phyloP scores from a whole-genome alignment of 2,888 invertebrate genomes.

The Anoplius nigerrimus region DNA sequence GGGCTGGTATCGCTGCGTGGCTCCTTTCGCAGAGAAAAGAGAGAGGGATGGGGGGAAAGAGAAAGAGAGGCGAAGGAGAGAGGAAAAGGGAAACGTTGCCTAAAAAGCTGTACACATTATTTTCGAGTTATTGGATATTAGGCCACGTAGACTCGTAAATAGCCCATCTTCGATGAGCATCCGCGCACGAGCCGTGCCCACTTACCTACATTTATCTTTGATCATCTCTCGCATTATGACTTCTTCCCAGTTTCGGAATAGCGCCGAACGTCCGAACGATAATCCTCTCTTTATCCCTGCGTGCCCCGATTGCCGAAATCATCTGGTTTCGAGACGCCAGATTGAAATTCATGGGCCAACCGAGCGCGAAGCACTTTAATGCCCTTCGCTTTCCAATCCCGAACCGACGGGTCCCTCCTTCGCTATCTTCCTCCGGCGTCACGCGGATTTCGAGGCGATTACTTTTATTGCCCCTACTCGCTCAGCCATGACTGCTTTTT shows the following conservation, averaged over 20 bases:
- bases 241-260: neutral
- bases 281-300: too few species aligned
- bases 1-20: too few species aligned
- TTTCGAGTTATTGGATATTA: neutral
- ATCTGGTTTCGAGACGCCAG: conserved; percentile 21
- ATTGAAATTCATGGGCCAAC: conserved; percentile 53
- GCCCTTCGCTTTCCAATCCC: conserved; percentile 36
- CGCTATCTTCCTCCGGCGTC: conserved; percentile 30
- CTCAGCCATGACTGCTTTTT: conserved; percentile 23
- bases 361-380: conserved; percentile 55
- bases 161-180: neutral
- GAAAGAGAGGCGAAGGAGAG: neutral
- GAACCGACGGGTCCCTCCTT: conserved; percentile 12
- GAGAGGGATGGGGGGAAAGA: neutral
- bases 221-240: too few species aligned
- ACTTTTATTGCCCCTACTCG: conserved; percentile 45
- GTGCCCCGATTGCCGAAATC: too few species aligned
- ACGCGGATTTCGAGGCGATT: conserved; percentile 45
- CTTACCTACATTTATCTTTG: too few species aligned
- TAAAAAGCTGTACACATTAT: neutral
- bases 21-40: neutral
- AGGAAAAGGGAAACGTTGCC: neutral
- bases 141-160: neutral
- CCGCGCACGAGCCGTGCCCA: neutral
- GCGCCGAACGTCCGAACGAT: conserved; percentile 4